A percentile compares a stretch with the other conserved stretches of the same genome.
Evolutionary conservation across 2,113 vertebrate genomes (phyloP).

Genomic region (Cardinalis cardinalis): DNA sequence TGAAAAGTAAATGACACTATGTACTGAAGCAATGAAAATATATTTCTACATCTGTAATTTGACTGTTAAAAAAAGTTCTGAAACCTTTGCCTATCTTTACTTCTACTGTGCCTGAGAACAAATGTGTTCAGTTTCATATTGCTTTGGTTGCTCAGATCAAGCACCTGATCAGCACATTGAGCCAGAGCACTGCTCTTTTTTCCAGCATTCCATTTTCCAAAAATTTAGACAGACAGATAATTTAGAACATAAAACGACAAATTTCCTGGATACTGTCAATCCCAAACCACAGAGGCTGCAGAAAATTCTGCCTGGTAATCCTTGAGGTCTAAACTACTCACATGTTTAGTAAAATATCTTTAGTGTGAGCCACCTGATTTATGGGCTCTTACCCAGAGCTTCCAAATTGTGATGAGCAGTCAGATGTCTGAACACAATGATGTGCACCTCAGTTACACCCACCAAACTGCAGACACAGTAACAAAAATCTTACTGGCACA

Average conservation of each 20-base stretch:
- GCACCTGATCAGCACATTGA: not conserved
- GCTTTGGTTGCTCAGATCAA: not conserved
- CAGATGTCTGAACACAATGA: not conserved
- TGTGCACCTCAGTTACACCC: not conserved
- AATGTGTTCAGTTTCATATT: not conserved
- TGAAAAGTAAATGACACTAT: not conserved
- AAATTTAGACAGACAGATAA: not conserved
- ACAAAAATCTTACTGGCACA: not conserved
- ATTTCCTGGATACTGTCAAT: not conserved
- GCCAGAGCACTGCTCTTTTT: not conserved
- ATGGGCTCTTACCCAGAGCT: not conserved
- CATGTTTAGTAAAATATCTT: not conserved
- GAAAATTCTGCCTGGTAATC: not conserved
- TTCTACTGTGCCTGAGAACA: not conserved
- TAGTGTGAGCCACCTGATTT: not conserved
- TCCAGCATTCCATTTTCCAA: not conserved
- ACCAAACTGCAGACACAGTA: not conserved
- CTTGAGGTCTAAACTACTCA: not conserved
- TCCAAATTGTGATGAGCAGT: not conserved
- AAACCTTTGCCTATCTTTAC: not conserved
- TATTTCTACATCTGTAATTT: not conserved
- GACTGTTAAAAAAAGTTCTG: not conserved
- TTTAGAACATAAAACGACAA: not conserved
- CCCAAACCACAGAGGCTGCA: not conserved
- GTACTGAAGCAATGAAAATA: not conserved